Evolutionary conservation across 2,797 vertebrate species (phyloP), one percentile per base, ranked within the genome.

Genomic region (Delichon dasypus): DNA sequence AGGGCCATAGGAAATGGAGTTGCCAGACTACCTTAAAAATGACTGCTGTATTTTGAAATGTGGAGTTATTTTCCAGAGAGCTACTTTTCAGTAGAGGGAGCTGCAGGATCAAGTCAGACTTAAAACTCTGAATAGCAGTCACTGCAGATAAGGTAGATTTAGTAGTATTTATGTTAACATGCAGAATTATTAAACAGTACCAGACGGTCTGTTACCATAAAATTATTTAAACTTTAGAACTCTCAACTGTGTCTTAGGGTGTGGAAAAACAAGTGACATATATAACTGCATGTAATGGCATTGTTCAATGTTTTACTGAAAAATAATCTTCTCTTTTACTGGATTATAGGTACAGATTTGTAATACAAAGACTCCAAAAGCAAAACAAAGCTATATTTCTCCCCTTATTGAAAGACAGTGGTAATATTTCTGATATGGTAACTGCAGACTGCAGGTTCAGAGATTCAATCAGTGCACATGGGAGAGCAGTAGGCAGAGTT

Each of bases 81-180:
- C 36, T 51, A n/a, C 77, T 81, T 90, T 93, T 85, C 97, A 96
- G 97, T 96, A 97, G 97, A 96, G 96, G 97, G 97, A 97, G 97
- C 97, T 97, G 91, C 54, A 96, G 96, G 96, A 97, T 85, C 61
- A 81, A 40, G 44, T 27, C 78, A 94, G 83, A 47, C 54, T 87
- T 85, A 42, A 50, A 95, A 47, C 42, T 32, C 18, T 16, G 65
- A 91, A 2, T 11, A 88, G 47, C 65, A 58, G 47, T n/a, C 55
- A 75, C 84, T 83, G 96, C 93, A 75, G 85, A 61, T 30, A 88
- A 92, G 32, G 76, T 18, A 83, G 79, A 92, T 91, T 85, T 81
- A 93, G 78, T 72, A 75, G 23, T 80, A 91, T 91, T 94, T 88
- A 83, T 9, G 27, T 78, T 90, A 93, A 67, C 25, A 90, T 21